Conservation (phyloP, 1,140 invertebrate genomes). For the Halictus rubicundus region DNA sequence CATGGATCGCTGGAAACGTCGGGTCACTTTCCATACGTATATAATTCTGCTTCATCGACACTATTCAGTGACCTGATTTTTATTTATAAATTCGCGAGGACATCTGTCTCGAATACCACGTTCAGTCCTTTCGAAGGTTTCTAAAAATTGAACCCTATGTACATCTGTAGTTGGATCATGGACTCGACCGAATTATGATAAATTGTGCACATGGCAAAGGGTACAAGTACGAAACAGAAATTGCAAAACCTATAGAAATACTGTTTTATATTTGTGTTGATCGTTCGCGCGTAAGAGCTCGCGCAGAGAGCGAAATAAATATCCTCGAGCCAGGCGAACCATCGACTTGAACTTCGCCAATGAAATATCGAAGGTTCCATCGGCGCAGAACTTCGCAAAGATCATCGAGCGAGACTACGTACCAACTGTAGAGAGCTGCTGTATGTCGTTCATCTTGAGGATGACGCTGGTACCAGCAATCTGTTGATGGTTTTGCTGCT, state of each 20-base stretch:
- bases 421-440: constrained; percentile 86
- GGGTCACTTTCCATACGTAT: too few relatives aligned
- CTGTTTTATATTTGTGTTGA: background rate
- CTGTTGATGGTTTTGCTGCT: constrained; percentile 68
- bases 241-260: too few relatives aligned
- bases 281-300: background rate
- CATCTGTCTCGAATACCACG: too few relatives aligned
- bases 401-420: constrained; percentile 37
- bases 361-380: background rate
- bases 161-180: too few relatives aligned
- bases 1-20: too few relatives aligned
- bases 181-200: background rate
- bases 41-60: too few relatives aligned
- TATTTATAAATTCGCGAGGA: too few relatives aligned
- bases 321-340: background rate
- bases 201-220: background rate
- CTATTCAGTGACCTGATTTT: too few relatives aligned
- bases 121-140: background rate
- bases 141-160: too few relatives aligned
- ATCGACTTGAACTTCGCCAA: background rate
- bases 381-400: background rate
- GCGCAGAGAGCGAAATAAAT: background rate
- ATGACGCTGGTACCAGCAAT: constrained; percentile 83
- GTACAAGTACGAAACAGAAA: too few relatives aligned
- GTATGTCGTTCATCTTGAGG: constrained; percentile 88